Evolutionary conservation across 1,140 invertebrate species (phyloP), one percentile per base, ranked within the genome.

Genomic region (Agrypnia vestita): DNA sequence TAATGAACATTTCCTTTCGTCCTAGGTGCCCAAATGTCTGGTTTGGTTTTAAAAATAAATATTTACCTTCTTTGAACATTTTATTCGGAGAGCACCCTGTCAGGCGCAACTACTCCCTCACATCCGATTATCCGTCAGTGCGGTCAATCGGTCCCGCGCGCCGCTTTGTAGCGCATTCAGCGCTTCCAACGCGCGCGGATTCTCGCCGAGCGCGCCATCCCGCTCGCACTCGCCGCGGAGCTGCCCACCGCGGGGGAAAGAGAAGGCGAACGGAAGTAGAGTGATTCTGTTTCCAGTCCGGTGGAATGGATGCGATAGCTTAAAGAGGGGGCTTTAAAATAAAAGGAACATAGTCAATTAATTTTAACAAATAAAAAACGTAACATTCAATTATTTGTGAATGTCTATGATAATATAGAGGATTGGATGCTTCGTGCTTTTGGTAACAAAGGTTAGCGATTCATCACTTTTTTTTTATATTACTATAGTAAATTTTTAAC

Each of bases 191-290:
- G 25, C 25, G 6, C 67, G 17, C 67, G 49, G 61, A 64, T 64
- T 11, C 46, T 46, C 67, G 47, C 0, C 19, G 35, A 71, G 44
- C 47, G 11, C 12, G 3, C 25, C 62, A 46, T 77, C 75, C 53
- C 47, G 3, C 25, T 77, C 75, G 3, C 47, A 43, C 75, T 17
- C 46, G 61, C 19, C 15, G 15, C 51, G 7, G 21, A 3, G 13
- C 10, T 9, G 9, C n/a, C n/a, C 10, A 17, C 12, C 0, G 47
- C 19, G 75, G 10, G 47, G 44, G 61, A 77, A 15, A 44, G 75
- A 77, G 75, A 77, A 43, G 61, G 46, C 43, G n/a, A 43, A 77
- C 62, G 69, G 74, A 79, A 82, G 59, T 79, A 82, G 79, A 77
- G 72, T 51, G 64, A 82, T 79, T 69, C 77, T 73, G 74, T 67